Base-by-base conservation (phyloP, 2,797 vertebrate genomes). In the Phoebastria nigripes region DNA sequence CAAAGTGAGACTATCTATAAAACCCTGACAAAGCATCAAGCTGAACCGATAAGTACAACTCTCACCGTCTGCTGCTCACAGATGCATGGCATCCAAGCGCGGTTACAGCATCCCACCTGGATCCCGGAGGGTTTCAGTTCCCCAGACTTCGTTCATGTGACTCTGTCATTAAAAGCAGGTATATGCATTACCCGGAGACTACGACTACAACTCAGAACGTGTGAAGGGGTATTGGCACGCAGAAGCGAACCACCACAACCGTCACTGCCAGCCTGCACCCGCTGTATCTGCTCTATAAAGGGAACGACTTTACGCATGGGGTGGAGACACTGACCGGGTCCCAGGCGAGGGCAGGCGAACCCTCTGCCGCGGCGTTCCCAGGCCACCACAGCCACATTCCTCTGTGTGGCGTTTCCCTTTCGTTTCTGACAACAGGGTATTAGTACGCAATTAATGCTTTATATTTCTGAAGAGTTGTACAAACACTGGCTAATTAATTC, bases 131-230 rank as follows among this genome's bases (percentile, higher is more conserved):
- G 6, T 4, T 28, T 17, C 11, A 1, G 33, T 1, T 33, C 41
- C 65, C 54, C 35, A 12, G 35, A 6, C 33, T 25, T 8, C 2
- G 2, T 17, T 28, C 47, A 8, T 1, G 4, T 52, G 33, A 4
- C 63, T 51, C 21, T 12, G 25, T 15, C 62, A 7, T 19, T 25
- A 39, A 18, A 5, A 59, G 61, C 58, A 21, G 33, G 51, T 8
- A 12, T 2, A 14, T 0, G 15, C 42, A 1, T 3, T 39, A 56
- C 56, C 56, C 6, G 2, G 37, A 24, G 46, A 74, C 28, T 4
- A 14, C 1, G 0, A 21, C 44, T 9, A 6, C 10, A 5, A 8
- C 25, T 20, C 8, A 5, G 25, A 49, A 10, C 4, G 1, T 1
- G 5, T 8, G 24, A 22, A 22, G 52, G 28, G 62, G 37, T 4